Evolutionary conservation across 2,113 vertebrate genomes (phyloP).

Genomic region (Lota lota): DNA sequence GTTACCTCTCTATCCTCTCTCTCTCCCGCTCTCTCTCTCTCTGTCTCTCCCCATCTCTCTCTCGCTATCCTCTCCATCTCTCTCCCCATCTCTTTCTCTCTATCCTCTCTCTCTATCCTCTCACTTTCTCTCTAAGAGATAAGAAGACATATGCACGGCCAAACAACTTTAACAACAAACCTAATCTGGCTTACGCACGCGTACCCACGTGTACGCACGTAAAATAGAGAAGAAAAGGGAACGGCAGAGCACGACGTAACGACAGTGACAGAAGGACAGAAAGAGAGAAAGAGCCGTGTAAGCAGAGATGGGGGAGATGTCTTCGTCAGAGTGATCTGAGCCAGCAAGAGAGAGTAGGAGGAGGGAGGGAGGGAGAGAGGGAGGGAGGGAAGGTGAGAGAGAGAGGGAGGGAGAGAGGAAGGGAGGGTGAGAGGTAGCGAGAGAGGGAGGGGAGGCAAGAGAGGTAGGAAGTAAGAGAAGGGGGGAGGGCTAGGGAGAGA

Average conservation of each 20-base stretch:
- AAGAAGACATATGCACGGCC: no score
- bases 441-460: slow-evolving; percentile 51
- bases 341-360: not conserved
- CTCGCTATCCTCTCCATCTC: slow-evolving; percentile 20
- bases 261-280: slow-evolving; percentile 37
- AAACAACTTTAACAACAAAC: no score
- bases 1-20: no score
- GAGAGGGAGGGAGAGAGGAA: slow-evolving; percentile 40
- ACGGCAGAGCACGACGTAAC: no score
- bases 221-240: not conserved
- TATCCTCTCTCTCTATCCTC: no score
- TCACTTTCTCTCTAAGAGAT: no score
- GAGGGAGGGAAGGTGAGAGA: slow-evolving; percentile 40
- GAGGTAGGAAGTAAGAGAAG: no score
- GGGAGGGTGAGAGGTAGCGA: slow-evolving; percentile 79
- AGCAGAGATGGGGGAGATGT: no score
- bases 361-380: slow-evolving; percentile 46
- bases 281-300: slow-evolving; percentile 24
- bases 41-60: slow-evolving; percentile 4
- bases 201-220: not conserved
- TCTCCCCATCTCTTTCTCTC: slow-evolving; percentile 32
- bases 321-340: no score
- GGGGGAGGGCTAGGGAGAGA: no score
- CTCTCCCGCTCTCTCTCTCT: no score
- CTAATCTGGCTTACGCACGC: not conserved